Percentiles rank a stretch among this genome's conserved stretches.
These are phyloP conservation scores for Lepidocyrtoides sp. DNA, from an alignment of 2,888 invertebrate species.

Conservation along the genomic window DNA sequence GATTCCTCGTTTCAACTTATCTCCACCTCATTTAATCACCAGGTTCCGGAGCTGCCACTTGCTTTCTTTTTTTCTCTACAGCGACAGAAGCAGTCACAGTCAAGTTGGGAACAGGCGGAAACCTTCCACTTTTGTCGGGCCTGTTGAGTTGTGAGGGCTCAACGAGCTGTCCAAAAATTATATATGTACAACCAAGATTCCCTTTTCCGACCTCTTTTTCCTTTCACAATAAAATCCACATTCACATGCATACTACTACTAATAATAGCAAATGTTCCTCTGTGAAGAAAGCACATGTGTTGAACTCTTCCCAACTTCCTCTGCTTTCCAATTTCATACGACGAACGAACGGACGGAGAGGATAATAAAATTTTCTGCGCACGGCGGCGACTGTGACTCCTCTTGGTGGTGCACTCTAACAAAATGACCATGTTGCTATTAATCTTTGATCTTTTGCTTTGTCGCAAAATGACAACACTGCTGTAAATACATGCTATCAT, in stretches of 20 bases:
- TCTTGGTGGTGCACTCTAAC: slow-evolving; percentile 34
- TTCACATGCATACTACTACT: neutral
- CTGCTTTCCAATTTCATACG: slow-evolving; percentile 31
- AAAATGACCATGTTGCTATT: slow-evolving; percentile 62
- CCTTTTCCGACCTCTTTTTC: neutral
- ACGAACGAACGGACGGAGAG: slow-evolving; percentile 32
- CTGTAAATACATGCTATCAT: neutral
- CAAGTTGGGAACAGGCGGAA: slow-evolving; percentile 14
- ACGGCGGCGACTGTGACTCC: neutral
- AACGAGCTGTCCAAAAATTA: slow-evolving; percentile 58
- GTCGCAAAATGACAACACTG: slow-evolving; percentile 45
- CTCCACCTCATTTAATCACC: slow-evolving; percentile 71
- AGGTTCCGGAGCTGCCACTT: slow-evolving; percentile 47
- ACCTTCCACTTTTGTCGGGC: slow-evolving; percentile 15
- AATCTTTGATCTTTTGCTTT: slow-evolving; percentile 66
- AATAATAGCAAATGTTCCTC: neutral
- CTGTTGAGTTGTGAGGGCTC: slow-evolving; percentile 53
- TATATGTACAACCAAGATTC: neutral
- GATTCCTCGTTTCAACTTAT: slow-evolving; percentile 70
- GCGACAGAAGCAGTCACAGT: neutral
- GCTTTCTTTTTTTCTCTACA: slow-evolving; percentile 23
- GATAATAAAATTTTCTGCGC: slow-evolving; percentile 60
- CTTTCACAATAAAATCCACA: neutral
- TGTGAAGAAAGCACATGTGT: neutral
- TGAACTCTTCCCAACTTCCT: neutral